Conservation (phyloP, 2,797 vertebrate species). For the Etheostoma perlongum region DNA sequence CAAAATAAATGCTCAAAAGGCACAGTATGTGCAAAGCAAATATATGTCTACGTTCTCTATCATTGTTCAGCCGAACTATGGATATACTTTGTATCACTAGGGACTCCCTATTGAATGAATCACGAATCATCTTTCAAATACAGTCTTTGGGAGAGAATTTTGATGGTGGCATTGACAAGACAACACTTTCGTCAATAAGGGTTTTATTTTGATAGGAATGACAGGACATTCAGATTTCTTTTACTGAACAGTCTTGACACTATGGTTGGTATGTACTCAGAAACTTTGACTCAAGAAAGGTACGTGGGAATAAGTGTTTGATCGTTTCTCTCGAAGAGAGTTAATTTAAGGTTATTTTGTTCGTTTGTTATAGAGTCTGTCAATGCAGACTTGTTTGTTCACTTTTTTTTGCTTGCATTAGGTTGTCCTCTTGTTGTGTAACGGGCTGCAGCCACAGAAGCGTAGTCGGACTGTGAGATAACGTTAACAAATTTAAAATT, state of each 20-base stretch:
- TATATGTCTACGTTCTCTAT: background rate
- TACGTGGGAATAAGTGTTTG: conserved; percentile 14
- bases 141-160: too few relatives aligned
- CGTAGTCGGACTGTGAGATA: background rate
- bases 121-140: background rate
- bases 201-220: conserved; percentile 56
- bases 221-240: conserved; percentile 8
- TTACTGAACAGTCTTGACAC: accelerated
- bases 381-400: background rate
- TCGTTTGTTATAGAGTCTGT: background rate
- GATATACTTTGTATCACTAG: background rate
- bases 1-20: conserved; percentile 45
- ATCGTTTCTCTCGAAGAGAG: background rate
- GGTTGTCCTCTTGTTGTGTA: conserved; percentile 13
- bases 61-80: background rate
- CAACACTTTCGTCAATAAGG: background rate
- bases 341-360: background rate
- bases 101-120: background rate
- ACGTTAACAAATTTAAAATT: background rate
- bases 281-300: conserved; percentile 52
- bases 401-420: background rate
- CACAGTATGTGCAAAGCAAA: background rate
- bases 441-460: conserved; percentile 4
- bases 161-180: too few relatives aligned
- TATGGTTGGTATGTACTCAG: conserved; percentile 15